Conservation (phyloP, 2,888 invertebrate genomes). For the Papilio gigon region DNA sequence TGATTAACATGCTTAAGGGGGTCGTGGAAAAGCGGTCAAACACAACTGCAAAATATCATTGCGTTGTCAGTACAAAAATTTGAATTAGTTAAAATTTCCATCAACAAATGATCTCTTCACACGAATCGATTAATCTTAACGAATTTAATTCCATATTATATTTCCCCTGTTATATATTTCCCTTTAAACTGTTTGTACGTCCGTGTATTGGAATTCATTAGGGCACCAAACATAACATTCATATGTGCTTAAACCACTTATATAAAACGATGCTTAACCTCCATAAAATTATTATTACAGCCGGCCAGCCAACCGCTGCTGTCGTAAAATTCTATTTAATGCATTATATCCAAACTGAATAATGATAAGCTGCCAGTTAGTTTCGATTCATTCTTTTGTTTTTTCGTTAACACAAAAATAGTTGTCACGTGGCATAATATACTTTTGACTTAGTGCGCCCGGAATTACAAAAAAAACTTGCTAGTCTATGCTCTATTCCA, state of each 20-base stretch:
- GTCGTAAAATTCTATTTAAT: slow-evolving; percentile 45
- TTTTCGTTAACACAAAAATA: background rate
- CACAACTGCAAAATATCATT: no score
- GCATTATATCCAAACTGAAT: slow-evolving; percentile 34
- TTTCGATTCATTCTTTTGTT: slow-evolving; percentile 14
- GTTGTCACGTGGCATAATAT: no score
- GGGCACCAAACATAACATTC: slow-evolving; percentile 9
- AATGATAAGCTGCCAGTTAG: slow-evolving; percentile 24
- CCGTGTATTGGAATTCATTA: background rate
- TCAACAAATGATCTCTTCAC: no score
- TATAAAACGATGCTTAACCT: slow-evolving; percentile 41
- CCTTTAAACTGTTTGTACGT: background rate
- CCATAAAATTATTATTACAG: slow-evolving; percentile 45
- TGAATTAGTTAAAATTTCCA: no score
- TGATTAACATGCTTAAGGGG: no score
- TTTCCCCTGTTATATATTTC: background rate
- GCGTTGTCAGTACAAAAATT: no score
- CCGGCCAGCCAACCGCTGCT: slow-evolving; percentile 36
- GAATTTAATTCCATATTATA: background rate
- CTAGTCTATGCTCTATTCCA: no score
- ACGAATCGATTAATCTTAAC: no score
- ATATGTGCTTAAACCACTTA: slow-evolving; percentile 30
- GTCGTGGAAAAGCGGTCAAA: no score
- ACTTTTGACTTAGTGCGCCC: no score
- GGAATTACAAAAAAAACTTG: no score